A percentile compares a stretch with the other conserved stretches of the same genome.
Conservation (phyloP, 2,888 invertebrate genomes). For the Amphipyra berbera region DNA sequence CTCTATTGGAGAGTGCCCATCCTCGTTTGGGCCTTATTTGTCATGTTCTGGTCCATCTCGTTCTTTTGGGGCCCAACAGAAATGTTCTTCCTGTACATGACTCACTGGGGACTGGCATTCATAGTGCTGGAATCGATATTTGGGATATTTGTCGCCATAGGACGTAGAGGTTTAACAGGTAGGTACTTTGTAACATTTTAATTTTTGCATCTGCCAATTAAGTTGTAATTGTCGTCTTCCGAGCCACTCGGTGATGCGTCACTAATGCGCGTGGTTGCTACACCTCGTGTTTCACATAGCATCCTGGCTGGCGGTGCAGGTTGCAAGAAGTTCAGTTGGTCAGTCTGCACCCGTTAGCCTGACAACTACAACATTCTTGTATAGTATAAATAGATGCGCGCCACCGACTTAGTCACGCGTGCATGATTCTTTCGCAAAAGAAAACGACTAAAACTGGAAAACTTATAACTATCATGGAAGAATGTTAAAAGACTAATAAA, state of each 20-base stretch:
- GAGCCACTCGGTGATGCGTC: constrained; percentile 57
- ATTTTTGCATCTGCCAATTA: constrained; percentile 43
- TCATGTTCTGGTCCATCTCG: constrained; percentile 73
- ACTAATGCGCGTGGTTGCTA: constrained; percentile 59
- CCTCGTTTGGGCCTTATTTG: constrained; percentile 75
- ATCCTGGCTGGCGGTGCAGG: constrained; percentile 53
- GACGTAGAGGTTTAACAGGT: constrained; percentile 70
- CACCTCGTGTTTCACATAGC: constrained; percentile 61
- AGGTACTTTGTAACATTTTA: constrained; percentile 42
- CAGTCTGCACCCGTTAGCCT: constrained; percentile 18
- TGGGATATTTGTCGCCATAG: constrained; percentile 76
- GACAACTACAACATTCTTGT: constrained; percentile 55
- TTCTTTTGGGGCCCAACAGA: constrained; percentile 82
- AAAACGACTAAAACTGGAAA: constrained; percentile 34
- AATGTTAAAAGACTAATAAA: background rate
- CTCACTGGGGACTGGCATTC: constrained; percentile 88
- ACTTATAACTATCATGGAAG: background rate
- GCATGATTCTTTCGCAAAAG: constrained; percentile 45
- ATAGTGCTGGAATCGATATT: constrained; percentile 79
- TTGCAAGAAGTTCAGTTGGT: constrained; percentile 12
- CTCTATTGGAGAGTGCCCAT: constrained; percentile 83
- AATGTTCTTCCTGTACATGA: constrained; percentile 88
- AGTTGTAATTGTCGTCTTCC: constrained; percentile 52
- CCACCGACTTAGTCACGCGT: constrained; percentile 55
- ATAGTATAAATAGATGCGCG: constrained; percentile 49